phyloP scores from a whole-genome alignment of 2,888 invertebrate species.

The Celastrina argiolus region DNA sequence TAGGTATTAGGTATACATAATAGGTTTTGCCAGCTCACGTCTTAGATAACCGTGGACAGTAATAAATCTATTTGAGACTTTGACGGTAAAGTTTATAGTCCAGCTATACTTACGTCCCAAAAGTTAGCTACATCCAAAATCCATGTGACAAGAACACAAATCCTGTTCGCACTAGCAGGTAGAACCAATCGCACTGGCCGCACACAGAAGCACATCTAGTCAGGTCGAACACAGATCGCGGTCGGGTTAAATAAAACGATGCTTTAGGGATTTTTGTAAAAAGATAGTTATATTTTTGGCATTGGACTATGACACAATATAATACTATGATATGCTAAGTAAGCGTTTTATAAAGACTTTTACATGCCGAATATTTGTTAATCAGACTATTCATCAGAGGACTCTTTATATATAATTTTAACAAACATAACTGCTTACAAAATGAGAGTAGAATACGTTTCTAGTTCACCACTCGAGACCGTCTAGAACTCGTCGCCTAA shows the following conservation, averaged over 20 bases:
- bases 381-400: conserved; percentile 78
- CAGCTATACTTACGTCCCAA: conserved; percentile 30
- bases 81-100: conserved; percentile 22
- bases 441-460: conserved; percentile 68
- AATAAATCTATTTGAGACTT: neutral
- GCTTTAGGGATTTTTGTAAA: conserved; percentile 74
- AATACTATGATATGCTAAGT: conserved; percentile 79
- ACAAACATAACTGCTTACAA: conserved; percentile 77
- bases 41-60: neutral
- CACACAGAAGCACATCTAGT: conserved; percentile 28
- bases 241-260: conserved; percentile 69
- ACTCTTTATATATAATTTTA: conserved; percentile 76
- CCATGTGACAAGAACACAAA: conserved; percentile 22
- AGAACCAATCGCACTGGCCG: conserved; percentile 23
- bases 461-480: conserved; percentile 60
- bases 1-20: neutral
- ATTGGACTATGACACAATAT: conserved; percentile 79
- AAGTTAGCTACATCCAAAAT: conserved; percentile 27
- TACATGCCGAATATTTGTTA: conserved; percentile 78
- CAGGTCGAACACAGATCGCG: conserved; percentile 35
- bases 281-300: conserved; percentile 79
- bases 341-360: conserved; percentile 79
- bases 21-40: neutral
- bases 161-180: conserved; percentile 21
- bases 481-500: conserved; percentile 68